Percentiles rank a stretch among this genome's conserved stretches.
Evolutionary conservation across 2,797 vertebrate species (phyloP).

Genomic region (Leptatherina wallacei): DNA sequence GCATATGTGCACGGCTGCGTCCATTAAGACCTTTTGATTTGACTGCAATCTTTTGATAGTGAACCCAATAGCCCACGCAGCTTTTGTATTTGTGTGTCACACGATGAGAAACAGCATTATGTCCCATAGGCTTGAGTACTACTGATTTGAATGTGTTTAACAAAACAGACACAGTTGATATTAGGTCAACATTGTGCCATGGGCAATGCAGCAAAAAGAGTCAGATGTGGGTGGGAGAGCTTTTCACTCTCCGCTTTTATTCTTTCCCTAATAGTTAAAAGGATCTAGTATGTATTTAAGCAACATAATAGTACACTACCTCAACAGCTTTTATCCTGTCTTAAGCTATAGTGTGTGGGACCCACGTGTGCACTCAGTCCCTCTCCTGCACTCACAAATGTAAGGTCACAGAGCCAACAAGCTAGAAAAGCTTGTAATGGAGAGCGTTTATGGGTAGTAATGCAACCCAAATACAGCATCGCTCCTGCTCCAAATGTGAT

Average conservation of each 20-base stretch:
- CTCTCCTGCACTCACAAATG: conserved; percentile 57
- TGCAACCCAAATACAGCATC: conserved; percentile 79
- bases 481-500: conserved; percentile 79
- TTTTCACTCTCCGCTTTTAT: conserved; percentile 78
- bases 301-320: conserved; percentile 79
- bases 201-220: conserved; percentile 76
- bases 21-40: conserved; percentile 73
- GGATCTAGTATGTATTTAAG: conserved; percentile 81
- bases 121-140: conserved; percentile 77
- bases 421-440: conserved; percentile 82
- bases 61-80: conserved; percentile 70
- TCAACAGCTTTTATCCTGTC: conserved; percentile 81
- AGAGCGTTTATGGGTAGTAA: conserved; percentile 79
- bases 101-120: conserved; percentile 72
- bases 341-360: conserved; percentile 76
- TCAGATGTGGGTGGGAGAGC: conserved; percentile 80
- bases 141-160: conserved; percentile 80
- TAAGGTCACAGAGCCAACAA: conserved; percentile 75
- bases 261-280: conserved; percentile 78
- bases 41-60: conserved; percentile 69
- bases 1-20: conserved; percentile 43
- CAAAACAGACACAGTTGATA: conserved; percentile 82
- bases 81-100: conserved; percentile 79
- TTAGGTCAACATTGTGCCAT: conserved; percentile 79
- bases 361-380: conserved; percentile 43